Percentiles rank a stretch among this genome's conserved stretches.
Evolutionary conservation across 2,113 vertebrate species (phyloP).

Genomic region (Panurus biarmicus): DNA sequence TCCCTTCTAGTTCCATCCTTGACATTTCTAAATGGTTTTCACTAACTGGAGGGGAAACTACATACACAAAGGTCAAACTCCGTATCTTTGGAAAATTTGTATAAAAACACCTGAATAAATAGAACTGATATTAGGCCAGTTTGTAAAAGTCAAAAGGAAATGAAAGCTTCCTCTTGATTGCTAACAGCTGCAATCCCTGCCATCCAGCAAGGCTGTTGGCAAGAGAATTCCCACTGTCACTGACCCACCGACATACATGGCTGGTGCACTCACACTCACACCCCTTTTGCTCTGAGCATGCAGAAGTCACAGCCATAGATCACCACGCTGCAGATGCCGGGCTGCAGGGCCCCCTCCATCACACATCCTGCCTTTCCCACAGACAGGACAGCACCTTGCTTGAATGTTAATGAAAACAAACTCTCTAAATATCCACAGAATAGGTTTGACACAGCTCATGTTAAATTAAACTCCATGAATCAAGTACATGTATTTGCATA

Average conservation of each 20-base stretch:
- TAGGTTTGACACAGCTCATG: not conserved
- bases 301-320: not conserved
- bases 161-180: not conserved
- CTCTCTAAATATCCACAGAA: not conserved
- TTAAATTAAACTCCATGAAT: not conserved
- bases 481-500: not conserved
- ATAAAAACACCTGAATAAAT: constrained; percentile 55
- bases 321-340: not conserved
- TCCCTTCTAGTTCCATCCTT: not conserved
- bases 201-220: not conserved
- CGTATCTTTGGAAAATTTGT: constrained; percentile 24
- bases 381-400: not conserved
- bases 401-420: not conserved
- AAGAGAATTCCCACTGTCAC: not conserved
- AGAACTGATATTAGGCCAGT: constrained; percentile 1
- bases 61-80: not conserved
- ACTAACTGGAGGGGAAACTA: constrained; percentile 17
- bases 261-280: rapidly evolving
- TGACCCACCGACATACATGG: rapidly evolving
- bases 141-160: constrained; percentile 55
- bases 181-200: constrained; percentile 35
- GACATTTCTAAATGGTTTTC: constrained; percentile 9
- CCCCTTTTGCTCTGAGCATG: not conserved
- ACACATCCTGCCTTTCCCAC: not conserved
- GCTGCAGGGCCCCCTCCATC: not conserved